Conservation (phyloP, 1,140 invertebrate species). For the Papilio aristodemus region DNA sequence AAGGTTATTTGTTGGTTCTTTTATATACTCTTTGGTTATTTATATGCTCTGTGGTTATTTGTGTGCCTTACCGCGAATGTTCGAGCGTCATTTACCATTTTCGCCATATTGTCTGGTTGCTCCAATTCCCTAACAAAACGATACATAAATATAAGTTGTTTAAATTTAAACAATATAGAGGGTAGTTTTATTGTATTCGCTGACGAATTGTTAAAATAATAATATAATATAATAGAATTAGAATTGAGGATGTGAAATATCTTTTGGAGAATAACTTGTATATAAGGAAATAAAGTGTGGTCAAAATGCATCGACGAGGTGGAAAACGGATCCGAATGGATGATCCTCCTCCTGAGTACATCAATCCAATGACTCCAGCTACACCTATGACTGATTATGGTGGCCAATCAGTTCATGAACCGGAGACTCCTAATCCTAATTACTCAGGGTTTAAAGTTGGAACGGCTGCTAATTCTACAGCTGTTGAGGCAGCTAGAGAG, state of each 20-base stretch:
- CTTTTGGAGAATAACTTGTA: conserved; percentile 19
- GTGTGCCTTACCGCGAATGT: too few species aligned
- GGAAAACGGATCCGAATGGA: conserved; percentile 95
- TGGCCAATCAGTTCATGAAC: conserved; percentile 73
- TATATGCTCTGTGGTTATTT: too few species aligned
- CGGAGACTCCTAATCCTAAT: conserved; percentile 60
- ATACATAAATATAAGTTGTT: too few species aligned
- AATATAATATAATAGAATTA: not conserved
- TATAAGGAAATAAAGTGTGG: conserved; percentile 1
- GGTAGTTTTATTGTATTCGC: too few species aligned
- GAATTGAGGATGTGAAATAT: conserved; percentile 26
- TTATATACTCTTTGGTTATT: too few species aligned
- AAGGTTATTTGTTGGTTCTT: too few species aligned
- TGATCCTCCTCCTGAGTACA: conserved; percentile 92
- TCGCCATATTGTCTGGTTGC: too few species aligned
- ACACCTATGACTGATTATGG: conserved; percentile 76
- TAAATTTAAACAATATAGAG: too few species aligned
- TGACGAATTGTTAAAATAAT: too few species aligned
- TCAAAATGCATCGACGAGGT: conserved; percentile 88
- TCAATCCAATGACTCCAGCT: conserved; percentile 89
- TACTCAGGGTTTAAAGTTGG: conserved; percentile 70
- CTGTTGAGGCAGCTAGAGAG: conserved; percentile 52
- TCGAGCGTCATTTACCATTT: too few species aligned
- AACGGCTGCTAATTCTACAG: conserved; percentile 56
- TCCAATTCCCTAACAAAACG: too few species aligned